These are phyloP conservation scores for Polypedilum pembai DNA, from an alignment of 1,140 invertebrate genomes.

Conservation along the genomic window DNA sequence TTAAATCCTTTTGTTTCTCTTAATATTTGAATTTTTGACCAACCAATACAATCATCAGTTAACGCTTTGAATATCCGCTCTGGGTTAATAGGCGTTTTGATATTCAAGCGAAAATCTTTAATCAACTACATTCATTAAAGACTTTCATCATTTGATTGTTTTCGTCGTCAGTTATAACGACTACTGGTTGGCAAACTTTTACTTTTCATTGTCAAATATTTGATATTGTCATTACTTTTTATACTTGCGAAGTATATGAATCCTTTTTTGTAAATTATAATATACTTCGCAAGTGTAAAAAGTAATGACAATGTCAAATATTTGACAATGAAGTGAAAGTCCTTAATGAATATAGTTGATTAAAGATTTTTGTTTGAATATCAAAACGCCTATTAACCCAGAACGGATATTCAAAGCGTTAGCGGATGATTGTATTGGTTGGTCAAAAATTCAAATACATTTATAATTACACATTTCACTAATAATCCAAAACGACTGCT, in stretches of 20 bases:
- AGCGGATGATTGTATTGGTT: background rate
- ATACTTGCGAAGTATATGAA: too few relatives aligned
- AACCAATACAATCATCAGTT: background rate
- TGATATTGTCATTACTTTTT: too few relatives aligned
- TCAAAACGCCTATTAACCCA: slow-evolving; percentile 23
- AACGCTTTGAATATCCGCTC: slow-evolving; percentile 7
- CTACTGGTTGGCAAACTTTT: slow-evolving; percentile 19
- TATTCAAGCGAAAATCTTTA: background rate
- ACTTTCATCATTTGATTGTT: slow-evolving; percentile 24
- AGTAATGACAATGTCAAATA: too few relatives aligned
- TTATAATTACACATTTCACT: too few relatives aligned
- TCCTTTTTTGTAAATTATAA: too few relatives aligned
- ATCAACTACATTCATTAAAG: slow-evolving; percentile 15
- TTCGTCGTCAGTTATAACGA: slow-evolving; percentile 19
- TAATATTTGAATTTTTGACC: too few relatives aligned
- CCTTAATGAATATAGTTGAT: slow-evolving; percentile 9
- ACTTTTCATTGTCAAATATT: background rate
- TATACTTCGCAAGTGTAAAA: too few relatives aligned
- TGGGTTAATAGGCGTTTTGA: slow-evolving; percentile 23
- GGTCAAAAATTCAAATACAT: too few relatives aligned
- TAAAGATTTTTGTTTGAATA: background rate
- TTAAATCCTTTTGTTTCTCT: too few relatives aligned
- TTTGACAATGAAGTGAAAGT: background rate
- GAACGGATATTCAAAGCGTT: slow-evolving; percentile 1
- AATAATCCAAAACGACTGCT: too few relatives aligned